These are phyloP conservation scores for Globodera ellingtonae DNA, from an alignment of 1,140 invertebrate species.

Conservation along the genomic window DNA sequence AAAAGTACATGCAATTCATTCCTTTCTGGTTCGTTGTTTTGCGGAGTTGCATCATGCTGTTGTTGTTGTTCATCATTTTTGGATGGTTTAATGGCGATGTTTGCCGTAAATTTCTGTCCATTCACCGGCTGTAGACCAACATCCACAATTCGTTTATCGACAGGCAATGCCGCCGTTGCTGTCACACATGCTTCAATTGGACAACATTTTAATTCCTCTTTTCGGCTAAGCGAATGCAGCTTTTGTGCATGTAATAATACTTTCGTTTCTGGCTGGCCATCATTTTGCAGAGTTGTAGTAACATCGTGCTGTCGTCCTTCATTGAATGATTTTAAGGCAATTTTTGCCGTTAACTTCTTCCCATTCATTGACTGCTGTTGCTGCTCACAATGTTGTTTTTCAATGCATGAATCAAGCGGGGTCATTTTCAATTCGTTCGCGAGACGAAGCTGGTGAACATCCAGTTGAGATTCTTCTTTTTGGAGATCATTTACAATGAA, in stretches of 20 bases:
- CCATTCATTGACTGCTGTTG: neutral
- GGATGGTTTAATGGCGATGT: neutral
- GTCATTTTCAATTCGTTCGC: neutral
- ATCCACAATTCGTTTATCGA: neutral
- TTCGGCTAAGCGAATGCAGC: neutral
- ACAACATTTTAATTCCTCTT: neutral
- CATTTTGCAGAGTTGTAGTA: neutral
- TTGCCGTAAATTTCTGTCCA: neutral
- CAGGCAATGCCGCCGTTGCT: neutral
- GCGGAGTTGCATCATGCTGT: too few species aligned
- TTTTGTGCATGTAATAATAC: neutral
- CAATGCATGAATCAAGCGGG: neutral
- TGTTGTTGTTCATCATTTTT: too few species aligned
- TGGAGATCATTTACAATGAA: neutral
- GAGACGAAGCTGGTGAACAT: neutral
- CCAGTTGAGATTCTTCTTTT: neutral
- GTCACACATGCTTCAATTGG: neutral
- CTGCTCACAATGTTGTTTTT: neutral
- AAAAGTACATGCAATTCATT: too few species aligned
- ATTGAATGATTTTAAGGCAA: neutral
- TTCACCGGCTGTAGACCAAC: neutral
- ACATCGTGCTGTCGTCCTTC: neutral
- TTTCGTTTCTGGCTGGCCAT: too few species aligned
- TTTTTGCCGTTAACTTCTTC: conserved; percentile 5
- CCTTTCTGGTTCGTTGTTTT: too few species aligned